Percentiles rank a stretch among this genome's conserved stretches.
Evolutionary conservation across 2,888 invertebrate species (phyloP).

Genomic region (Chouioia cunea): DNA sequence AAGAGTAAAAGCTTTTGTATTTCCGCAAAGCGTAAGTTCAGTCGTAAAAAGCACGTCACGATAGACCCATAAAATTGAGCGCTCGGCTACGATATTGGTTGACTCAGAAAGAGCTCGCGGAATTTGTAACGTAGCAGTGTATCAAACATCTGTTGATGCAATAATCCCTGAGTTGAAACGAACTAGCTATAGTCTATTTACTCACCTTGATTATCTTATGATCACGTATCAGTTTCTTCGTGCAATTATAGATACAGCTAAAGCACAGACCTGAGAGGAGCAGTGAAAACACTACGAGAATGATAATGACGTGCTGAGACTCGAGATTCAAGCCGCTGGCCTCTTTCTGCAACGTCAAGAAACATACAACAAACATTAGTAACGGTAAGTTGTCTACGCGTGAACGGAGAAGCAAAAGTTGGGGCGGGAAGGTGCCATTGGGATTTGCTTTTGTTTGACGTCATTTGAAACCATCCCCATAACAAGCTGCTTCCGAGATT

Average conservation of each 20-base stretch:
- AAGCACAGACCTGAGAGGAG: conserved; percentile 90
- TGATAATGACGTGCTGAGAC: conserved; percentile 85
- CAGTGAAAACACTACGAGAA: conserved; percentile 87
- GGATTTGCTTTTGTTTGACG: too few relatives aligned
- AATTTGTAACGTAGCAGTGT: background rate
- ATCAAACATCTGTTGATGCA: too few relatives aligned
- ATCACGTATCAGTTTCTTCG: conserved; percentile 87
- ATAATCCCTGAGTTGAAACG: too few relatives aligned
- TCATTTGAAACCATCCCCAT: too few relatives aligned
- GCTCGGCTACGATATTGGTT: conserved; percentile 37
- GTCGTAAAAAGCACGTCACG: conserved; percentile 48
- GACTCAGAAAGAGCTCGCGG: conserved; percentile 35
- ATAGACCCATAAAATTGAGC: conserved; percentile 44
- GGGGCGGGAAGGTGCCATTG: too few relatives aligned
- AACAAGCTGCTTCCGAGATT: too few relatives aligned
- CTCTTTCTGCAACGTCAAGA: too few relatives aligned
- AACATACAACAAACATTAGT: too few relatives aligned
- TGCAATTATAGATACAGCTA: conserved; percentile 89
- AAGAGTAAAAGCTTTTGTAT: conserved; percentile 35
- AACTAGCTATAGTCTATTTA: too few relatives aligned
- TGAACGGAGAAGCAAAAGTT: too few relatives aligned
- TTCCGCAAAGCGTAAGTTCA: conserved; percentile 34
- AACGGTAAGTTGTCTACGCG: too few relatives aligned
- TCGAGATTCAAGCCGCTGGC: conserved; percentile 62
- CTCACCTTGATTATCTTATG: conserved; percentile 88